Evolutionary conservation across 2,113 vertebrate genomes (phyloP), one percentile per base, ranked within the genome.

Genomic region (Thinocorus orbignyianus): DNA sequence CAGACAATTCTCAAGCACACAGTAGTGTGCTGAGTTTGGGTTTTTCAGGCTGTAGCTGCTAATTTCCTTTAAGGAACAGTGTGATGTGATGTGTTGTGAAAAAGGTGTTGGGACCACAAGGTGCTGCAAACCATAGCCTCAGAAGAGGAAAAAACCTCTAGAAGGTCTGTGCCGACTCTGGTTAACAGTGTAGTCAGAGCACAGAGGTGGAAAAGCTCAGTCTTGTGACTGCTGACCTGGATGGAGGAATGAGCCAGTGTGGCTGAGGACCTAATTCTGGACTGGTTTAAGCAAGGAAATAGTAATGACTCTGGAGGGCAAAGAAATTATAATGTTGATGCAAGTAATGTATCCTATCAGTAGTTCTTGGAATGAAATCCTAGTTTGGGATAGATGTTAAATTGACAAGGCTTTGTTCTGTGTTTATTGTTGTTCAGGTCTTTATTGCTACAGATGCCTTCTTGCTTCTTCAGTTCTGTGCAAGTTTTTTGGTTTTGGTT

Each of bases 201-300:
- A 55, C 13, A 23, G 78, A 79, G 16, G 3, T 24, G 15, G 31
- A 46, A 24, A 31, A 91, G 20, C 9, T 91, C 46, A 60, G 42
- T 30, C 35, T 30, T 0, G 2, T 0, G 1, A 15, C 19, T 44
- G 16, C 52, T 87, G 31, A 51, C 17, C 33, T 82, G 13, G 17
- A 22, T 61, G 46, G 13, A 69, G 23, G 51, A 73, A 49, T 37
- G 22, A 90, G 16, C 8, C n/a, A 31, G 8, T 0, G 0, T 39
- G n/a, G 8, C 7, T 48, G 10, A 73, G 8, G 37, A 70, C 7
- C 6, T 68, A 39, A 64, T 87, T 90, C 48, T 35, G 28, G 62
- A 54, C 13, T 17, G 14, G 55, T 79, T 66, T 65, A 72, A 15
- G 10, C 7, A 81, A 64, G 20, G 16, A 76, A 78, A 88, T 78